These are phyloP conservation scores for Lordiphosa collinella DNA, from an alignment of 1,140 invertebrate genomes.

Conservation along the genomic window DNA sequence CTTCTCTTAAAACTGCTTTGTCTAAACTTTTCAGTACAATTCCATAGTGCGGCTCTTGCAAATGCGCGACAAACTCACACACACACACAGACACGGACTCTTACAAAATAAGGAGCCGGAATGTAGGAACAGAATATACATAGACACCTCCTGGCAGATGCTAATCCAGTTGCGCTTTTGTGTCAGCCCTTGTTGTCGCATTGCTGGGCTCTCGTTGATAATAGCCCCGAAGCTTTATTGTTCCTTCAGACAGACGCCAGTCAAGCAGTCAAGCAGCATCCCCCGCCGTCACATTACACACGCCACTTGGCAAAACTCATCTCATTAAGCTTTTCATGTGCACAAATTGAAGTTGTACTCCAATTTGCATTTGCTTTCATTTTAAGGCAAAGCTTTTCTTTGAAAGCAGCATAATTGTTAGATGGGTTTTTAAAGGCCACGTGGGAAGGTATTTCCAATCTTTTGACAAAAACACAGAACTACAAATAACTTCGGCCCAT, in stretches of 20 bases:
- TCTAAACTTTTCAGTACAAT: no score
- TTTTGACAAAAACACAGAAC: no score
- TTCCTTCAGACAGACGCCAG: slow-evolving; percentile 33
- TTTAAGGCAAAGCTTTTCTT: slow-evolving; percentile 4
- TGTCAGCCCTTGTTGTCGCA: slow-evolving; percentile 45
- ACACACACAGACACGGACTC: no score
- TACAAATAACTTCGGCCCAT: no score
- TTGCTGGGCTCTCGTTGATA: slow-evolving; percentile 49
- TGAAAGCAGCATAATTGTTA: no score
- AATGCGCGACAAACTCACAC: no score
- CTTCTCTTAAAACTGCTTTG: no score
- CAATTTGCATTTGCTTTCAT: slow-evolving; percentile 45
- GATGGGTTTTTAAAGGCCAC: slow-evolving; percentile 5
- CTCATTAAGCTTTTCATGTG: slow-evolving; percentile 51
- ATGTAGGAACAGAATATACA: no score
- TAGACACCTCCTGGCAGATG: slow-evolving; percentile 25
- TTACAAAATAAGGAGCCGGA: no score
- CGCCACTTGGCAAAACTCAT: slow-evolving; percentile 53
- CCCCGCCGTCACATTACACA: slow-evolving; percentile 42
- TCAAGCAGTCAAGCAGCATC: slow-evolving; percentile 31
- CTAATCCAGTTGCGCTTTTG: slow-evolving; percentile 57
- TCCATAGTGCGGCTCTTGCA: no score
- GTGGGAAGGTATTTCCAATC: slow-evolving; percentile 14
- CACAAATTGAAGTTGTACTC: slow-evolving; percentile 51
- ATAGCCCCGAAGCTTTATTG: slow-evolving; percentile 48